Percentiles rank a stretch among this genome's conserved stretches.
Conservation (phyloP, 2,113 vertebrate genomes). For the Rhinopithecus roxellana region DNA sequence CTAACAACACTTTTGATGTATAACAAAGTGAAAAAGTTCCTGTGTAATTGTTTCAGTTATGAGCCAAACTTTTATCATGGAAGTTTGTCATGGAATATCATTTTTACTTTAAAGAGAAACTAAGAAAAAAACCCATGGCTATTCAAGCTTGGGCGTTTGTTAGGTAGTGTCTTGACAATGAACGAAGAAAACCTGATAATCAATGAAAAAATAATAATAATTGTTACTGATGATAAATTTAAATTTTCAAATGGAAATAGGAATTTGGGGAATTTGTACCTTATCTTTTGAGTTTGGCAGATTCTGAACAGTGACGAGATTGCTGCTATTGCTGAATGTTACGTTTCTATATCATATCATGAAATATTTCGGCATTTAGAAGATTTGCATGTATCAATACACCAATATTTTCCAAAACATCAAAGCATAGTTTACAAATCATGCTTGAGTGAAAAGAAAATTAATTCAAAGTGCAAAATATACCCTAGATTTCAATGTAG, state of each 20-base stretch:
- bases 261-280: not conserved
- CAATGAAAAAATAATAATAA: not conserved
- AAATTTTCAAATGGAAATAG: not conserved
- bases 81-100: not conserved
- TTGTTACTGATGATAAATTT: not conserved
- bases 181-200: not conserved
- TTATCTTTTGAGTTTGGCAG: not conserved
- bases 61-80: not conserved
- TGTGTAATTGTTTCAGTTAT: not conserved
- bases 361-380: not conserved
- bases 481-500: not conserved
- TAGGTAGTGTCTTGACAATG: not conserved
- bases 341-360: not conserved
- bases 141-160: not conserved
- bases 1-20: not conserved
- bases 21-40: not conserved
- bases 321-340: not conserved
- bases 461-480: not conserved
- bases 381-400: not conserved
- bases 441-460: not conserved
- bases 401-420: not conserved
- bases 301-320: not conserved
- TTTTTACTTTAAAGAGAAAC: not conserved
- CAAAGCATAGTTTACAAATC: not conserved
- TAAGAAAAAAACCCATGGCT: not conserved